Evolutionary conservation across 2,888 invertebrate genomes (phyloP).

Genomic region (Dexiosoma caninum): DNA sequence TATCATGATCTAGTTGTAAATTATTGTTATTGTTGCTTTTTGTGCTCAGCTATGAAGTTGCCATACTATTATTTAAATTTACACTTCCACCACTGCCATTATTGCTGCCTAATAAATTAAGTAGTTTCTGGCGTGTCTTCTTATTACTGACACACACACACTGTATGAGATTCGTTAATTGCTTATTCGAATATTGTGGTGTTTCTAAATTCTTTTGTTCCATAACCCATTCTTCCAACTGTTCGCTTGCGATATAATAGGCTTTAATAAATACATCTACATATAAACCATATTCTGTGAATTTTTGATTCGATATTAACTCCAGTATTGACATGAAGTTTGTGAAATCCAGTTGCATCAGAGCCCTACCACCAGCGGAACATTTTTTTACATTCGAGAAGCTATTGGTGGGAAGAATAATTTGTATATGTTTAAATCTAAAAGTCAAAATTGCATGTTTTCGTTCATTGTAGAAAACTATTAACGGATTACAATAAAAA

Average conservation of each 20-base stretch:
- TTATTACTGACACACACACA: slow-evolving; percentile 93
- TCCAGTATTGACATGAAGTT: slow-evolving; percentile 95
- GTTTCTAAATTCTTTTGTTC: slow-evolving; percentile 87
- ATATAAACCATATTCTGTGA: slow-evolving; percentile 91
- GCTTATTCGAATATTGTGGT: slow-evolving; percentile 90
- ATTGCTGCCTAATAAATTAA: slow-evolving; percentile 82
- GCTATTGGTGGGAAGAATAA: slow-evolving; percentile 71
- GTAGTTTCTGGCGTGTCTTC: slow-evolving; percentile 88
- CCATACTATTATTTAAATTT: slow-evolving; percentile 67
- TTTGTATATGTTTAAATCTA: neutral
- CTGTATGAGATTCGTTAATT: slow-evolving; percentile 88
- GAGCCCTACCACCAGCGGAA: slow-evolving; percentile 95
- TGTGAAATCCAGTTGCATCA: slow-evolving; percentile 98
- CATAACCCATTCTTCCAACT: slow-evolving; percentile 92
- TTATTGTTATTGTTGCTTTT: slow-evolving; percentile 12
- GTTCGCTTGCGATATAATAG: slow-evolving; percentile 93
- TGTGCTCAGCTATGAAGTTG: slow-evolving; percentile 53
- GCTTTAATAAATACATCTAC: slow-evolving; percentile 98
- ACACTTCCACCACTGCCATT: slow-evolving; percentile 52
- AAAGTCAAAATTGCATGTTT: no score
- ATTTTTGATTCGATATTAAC: slow-evolving; percentile 88
- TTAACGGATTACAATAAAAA: no score
- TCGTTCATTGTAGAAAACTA: no score
- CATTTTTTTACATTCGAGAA: slow-evolving; percentile 95
- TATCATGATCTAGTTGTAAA: neutral